phyloP scores from a whole-genome alignment of 2,113 vertebrate genomes.

The Perognathus longimembris region DNA sequence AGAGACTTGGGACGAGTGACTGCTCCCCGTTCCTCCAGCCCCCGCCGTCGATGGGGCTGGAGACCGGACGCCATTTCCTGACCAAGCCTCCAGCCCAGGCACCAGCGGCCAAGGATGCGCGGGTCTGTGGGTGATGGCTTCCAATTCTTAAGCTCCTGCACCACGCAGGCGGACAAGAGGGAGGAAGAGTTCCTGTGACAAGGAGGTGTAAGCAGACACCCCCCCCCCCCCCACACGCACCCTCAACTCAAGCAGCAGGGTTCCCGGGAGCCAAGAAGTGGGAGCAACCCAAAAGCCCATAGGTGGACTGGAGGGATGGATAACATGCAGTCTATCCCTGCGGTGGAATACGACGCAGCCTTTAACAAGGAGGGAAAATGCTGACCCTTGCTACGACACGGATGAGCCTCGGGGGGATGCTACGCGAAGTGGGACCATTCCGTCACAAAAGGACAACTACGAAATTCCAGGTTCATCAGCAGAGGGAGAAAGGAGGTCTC shows the following conservation, averaged over 20 bases:
- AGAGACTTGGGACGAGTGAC: not conserved
- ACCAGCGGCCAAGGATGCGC: not conserved
- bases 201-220: too few relatives aligned
- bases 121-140: not conserved
- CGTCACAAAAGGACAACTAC: not conserved
- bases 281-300: not conserved
- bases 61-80: not conserved
- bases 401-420: not conserved
- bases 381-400: not conserved
- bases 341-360: too few relatives aligned
- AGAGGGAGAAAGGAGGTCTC: not conserved
- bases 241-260: accelerated
- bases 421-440: too few relatives aligned
- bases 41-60: not conserved
- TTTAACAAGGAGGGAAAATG: too few relatives aligned
- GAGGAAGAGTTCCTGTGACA: not conserved
- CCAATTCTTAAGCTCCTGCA: not conserved
- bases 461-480: not conserved
- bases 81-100: not conserved
- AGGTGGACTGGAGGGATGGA: too few relatives aligned
- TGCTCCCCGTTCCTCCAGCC: not conserved
- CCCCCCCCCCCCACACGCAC: accelerated
- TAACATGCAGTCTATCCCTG: too few relatives aligned
- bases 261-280: not conserved
- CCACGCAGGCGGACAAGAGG: not conserved